These are phyloP conservation scores for Lasioglossum lativentre DNA, from an alignment of 2,888 invertebrate genomes.

Conservation along the genomic window DNA sequence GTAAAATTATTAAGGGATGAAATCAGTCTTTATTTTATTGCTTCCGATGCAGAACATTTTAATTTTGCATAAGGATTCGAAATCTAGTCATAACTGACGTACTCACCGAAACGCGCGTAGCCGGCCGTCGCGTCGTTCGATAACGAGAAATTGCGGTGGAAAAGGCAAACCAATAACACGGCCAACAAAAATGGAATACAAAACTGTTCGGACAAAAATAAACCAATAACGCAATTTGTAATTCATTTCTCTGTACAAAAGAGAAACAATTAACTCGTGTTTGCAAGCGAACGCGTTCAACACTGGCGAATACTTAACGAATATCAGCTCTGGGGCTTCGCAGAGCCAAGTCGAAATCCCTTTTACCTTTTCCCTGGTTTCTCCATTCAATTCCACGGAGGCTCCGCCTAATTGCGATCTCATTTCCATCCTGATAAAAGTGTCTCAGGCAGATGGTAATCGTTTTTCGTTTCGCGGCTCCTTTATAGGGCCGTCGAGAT, in stretches of 20 bases:
- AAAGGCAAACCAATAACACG: background rate
- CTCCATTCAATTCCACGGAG: constrained; percentile 25
- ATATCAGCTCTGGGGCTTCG: background rate
- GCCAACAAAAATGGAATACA: background rate
- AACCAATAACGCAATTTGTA: background rate
- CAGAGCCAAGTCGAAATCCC: background rate
- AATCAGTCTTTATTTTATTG: too few species aligned
- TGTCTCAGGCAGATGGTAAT: background rate
- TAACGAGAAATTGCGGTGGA: background rate
- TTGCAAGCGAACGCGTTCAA: background rate
- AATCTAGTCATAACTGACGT: too few species aligned
- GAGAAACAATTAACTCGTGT: background rate
- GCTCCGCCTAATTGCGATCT: constrained; percentile 28
- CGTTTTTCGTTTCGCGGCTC: constrained; percentile 11
- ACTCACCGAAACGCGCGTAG: too few species aligned
- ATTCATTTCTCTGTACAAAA: background rate
- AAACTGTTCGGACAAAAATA: background rate
- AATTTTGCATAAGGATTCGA: too few species aligned
- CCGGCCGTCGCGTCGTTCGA: background rate
- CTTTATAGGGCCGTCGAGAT: background rate
- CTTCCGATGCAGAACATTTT: too few species aligned
- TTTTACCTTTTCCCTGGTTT: constrained; percentile 12
- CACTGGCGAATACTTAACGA: background rate
- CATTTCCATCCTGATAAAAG: constrained; percentile 29
- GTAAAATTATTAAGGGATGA: too few species aligned